Percentiles rank a stretch among this genome's conserved stretches.
phyloP scores from a whole-genome alignment of 1,140 invertebrate genomes.

The Drosophila pallidifrons region DNA sequence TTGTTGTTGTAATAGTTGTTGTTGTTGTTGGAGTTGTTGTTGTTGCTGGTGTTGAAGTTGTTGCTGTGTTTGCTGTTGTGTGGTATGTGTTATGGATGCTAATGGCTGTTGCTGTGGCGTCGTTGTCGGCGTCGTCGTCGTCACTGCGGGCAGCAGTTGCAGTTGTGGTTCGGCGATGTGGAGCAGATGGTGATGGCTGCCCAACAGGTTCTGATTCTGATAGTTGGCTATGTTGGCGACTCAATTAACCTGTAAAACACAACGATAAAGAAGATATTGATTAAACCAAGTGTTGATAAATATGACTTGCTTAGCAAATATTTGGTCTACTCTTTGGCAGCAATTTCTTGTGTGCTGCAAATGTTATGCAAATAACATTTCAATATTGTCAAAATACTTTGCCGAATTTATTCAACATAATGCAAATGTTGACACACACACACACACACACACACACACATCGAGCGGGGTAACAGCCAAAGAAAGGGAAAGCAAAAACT shows the following conservation, averaged over 20 bases:
- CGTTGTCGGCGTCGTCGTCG: slow-evolving; percentile 53
- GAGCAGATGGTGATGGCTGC: slow-evolving; percentile 79
- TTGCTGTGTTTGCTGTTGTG: slow-evolving; percentile 10
- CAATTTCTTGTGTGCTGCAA: slow-evolving; percentile 32
- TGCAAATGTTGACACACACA: slow-evolving; percentile 63
- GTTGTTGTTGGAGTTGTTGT: slow-evolving; percentile 25
- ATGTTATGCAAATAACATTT: slow-evolving; percentile 66
- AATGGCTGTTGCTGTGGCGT: slow-evolving; percentile 30
- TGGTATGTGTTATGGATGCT: too few relatives aligned
- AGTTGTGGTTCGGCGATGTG: slow-evolving; percentile 70
- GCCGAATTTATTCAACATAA: slow-evolving; percentile 57
- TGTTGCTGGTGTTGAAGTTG: slow-evolving; percentile 30
- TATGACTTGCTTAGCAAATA: slow-evolving; percentile 34
- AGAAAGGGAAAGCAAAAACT: neutral
- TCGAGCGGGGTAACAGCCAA: neutral
- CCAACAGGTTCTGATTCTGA: slow-evolving; percentile 68
- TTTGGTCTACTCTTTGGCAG: slow-evolving; percentile 35
- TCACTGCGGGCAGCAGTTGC: slow-evolving; percentile 72
- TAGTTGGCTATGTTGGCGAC: slow-evolving; percentile 82
- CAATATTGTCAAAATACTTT: slow-evolving; percentile 63
- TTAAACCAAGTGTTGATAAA: slow-evolving; percentile 4
- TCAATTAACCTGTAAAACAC: slow-evolving; percentile 60
- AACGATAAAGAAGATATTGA: neutral
- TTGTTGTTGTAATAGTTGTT: slow-evolving; percentile 37
- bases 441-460: too few relatives aligned